Percentiles rank a stretch among this genome's conserved stretches.
Evolutionary conservation across 2,113 vertebrate genomes (phyloP).

Genomic region (Oostethus manadensis): DNA sequence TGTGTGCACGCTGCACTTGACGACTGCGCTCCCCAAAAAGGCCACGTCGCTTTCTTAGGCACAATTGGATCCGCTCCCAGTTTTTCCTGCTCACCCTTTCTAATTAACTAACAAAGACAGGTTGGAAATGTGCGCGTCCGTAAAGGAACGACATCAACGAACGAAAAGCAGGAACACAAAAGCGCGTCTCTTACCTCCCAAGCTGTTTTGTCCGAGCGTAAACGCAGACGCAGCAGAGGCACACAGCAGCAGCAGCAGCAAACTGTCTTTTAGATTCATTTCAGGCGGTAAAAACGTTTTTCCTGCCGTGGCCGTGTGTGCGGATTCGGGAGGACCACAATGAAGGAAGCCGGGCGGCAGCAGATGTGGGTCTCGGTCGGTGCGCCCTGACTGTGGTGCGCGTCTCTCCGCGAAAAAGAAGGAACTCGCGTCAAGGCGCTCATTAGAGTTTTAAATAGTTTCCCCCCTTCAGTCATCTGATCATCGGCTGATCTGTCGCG

Average conservation of each 20-base stretch:
- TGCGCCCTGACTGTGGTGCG: constrained; percentile 1
- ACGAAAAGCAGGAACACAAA: neutral
- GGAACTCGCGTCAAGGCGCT: constrained; percentile 41
- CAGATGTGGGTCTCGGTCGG: constrained; percentile 10
- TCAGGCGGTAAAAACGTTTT: constrained; percentile 21
- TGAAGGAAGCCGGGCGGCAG: constrained; percentile 7
- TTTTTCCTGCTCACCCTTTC: constrained; percentile 24
- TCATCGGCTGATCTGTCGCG: constrained; percentile 72
- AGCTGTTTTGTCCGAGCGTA: constrained; percentile 40
- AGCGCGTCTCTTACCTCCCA: constrained; percentile 54
- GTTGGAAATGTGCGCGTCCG: neutral
- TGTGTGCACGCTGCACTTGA: neutral
- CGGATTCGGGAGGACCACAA: neutral
- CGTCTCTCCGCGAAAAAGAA: constrained; percentile 26
- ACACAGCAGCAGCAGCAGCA: constrained; percentile 37
- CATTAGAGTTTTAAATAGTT: constrained; percentile 76
- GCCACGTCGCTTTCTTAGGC: constrained; percentile 35
- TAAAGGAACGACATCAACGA: neutral
- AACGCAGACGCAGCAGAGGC: constrained; percentile 18
- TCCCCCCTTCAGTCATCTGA: constrained; percentile 72
- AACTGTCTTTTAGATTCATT: constrained; percentile 44
- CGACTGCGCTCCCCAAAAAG: constrained; percentile 33
- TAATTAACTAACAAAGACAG: neutral
- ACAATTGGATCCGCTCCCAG: constrained; percentile 26
- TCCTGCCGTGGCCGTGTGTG: neutral